Conservation (phyloP, 1,140 invertebrate species). For the Meloidogyne chitwoodi region DNA sequence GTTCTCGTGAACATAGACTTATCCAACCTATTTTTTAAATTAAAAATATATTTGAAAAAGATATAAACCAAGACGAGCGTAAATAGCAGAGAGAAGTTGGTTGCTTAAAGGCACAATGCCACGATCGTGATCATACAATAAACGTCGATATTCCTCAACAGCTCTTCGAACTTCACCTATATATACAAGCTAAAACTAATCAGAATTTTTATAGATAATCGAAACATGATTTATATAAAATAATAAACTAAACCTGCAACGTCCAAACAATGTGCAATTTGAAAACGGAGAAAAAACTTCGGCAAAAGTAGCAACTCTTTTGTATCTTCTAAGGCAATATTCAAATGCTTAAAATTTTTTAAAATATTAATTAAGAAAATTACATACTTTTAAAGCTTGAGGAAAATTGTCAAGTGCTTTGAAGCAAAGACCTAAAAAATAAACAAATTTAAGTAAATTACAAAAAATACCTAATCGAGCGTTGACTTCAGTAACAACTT, state of each 20-base stretch:
- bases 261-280: constrained; percentile 34
- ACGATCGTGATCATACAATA: constrained; percentile 24
- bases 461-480: constrained; percentile 10
- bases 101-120: constrained; percentile 1
- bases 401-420: constrained; percentile 35
- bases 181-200: neutral
- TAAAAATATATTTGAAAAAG: neutral
- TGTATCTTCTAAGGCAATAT: constrained; percentile 27
- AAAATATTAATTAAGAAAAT: neutral
- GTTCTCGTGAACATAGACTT: constrained; percentile 21
- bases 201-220: too few species aligned
- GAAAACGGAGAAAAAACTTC: constrained; percentile 31
- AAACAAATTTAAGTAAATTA: neutral
- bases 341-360: constrained; percentile 18
- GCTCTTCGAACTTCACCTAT: constrained; percentile 28
- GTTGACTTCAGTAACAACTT: constrained; percentile 26
- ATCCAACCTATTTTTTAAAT: constrained; percentile 25
- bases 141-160: constrained; percentile 28
- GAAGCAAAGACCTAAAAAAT: constrained; percentile 31
- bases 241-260: neutral
- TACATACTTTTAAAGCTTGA: constrained; percentile 26
- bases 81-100: constrained; percentile 26
- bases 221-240: neutral
- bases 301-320: constrained; percentile 19
- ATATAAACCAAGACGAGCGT: constrained; percentile 23